Evolutionary conservation across 2,888 invertebrate species (phyloP), one percentile per base, ranked within the genome.

Genomic region (Leucozona laternaria): DNA sequence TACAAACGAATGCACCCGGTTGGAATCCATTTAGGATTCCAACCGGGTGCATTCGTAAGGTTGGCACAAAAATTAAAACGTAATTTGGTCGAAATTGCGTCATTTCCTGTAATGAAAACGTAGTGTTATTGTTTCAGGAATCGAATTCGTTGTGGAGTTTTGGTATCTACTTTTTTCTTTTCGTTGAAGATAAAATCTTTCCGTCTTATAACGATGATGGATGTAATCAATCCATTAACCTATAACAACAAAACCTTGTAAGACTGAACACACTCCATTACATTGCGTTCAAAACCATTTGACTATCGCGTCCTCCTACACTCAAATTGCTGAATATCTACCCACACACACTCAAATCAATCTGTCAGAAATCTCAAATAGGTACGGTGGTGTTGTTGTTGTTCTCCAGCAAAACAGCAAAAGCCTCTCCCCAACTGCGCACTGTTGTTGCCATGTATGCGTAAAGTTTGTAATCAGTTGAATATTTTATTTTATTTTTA

Each of bases 401-500:
- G 86, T 22, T 66, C 57, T 58, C 31, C 45, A n/a, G 55, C 48
- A 22, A 5, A 57, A 75, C 45, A n/a, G 55, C 48, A 22, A 5
- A 57, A 75, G 73, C 85, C 78, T 78, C 73, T 86, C 85, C 81
- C 85, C 77, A 71, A 85, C 73, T 40, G 57, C 48, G 79, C 73
- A 68, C 70, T 17, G 34, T 53, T 22, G 64, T 55, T 37, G 25
- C 2, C n/a, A 22, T 37, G 62, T 64, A 53, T 71, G 64, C 73
- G 64, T 75, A 53, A 53, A 48, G 40, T 62, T 78, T 81, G 86
- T 86, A 86, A 86, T 86, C 86, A 86, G 82, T 86, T 82, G 75
- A 82, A 31, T 22, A 48, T 66, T 17, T 40, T 40, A 7, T 15
- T 66, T 50, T 78, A 20, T 25, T 45, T 34, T 81, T 86, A 78